Base-by-base conservation (phyloP, 2,888 invertebrate species). In the Sepiola atlantica region DNA sequence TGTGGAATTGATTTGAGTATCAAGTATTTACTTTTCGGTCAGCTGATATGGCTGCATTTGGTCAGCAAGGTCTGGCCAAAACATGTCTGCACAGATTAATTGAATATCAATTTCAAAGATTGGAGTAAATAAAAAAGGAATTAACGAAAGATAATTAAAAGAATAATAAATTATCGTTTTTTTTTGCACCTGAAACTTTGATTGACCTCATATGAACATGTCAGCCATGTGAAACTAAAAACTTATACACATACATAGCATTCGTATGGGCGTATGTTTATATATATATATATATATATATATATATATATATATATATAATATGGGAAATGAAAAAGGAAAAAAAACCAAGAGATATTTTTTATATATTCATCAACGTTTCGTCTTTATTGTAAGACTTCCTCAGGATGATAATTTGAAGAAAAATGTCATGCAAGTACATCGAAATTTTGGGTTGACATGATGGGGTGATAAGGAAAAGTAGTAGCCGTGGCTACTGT, bases 11-110 rank as follows among this genome's bases (percentile, higher is more conserved):
- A 77, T 77, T 18, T 4, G 77, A 77, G n/a, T n/a, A n/a, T n/a
- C n/a, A n/a, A 18, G n/a, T 77, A n/a, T 77, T n/a, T 32, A 2
- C n/a, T 61, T 61, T n/a, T n/a, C n/a, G n/a, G 77, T 32, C n/a
- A n/a, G n/a, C 16, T 32, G 32, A 77, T 77, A n/a, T 77, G 14
- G 32, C 28, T 14, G 16, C 1, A 77, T n/a, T 32, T n/a, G n/a
- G 77, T 77, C n/a, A n/a, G 8, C n/a, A 77, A 32, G 77, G n/a
- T n/a, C 18, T 16, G n/a, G 20, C n/a, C n/a, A 77, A 77, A 77
- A 77, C 77, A 77, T 77, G 77, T 77, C 77, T 77, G n/a, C n/a
- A 77, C 77, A 77, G 77, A 77, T n/a, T 45, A 77, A 77, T 24
- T 24, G 10, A 21, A n/a, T n/a, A 14, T 12, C 77, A 77, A 77